Conservation (phyloP, 2,888 invertebrate species). For the Atherix ibis region DNA sequence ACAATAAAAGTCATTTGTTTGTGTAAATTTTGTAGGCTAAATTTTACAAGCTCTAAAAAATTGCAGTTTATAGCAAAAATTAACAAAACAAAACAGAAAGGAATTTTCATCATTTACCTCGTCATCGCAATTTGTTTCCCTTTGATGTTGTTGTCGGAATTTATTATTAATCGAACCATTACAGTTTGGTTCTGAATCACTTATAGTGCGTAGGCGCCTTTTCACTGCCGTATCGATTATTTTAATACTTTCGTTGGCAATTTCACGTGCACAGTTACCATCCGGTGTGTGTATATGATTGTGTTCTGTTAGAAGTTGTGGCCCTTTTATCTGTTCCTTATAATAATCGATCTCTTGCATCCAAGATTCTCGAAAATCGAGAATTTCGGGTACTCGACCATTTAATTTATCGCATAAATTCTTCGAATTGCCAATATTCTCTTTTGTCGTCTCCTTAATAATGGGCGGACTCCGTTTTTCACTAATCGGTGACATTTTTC, state of each 20-base stretch:
- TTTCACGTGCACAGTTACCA: slow-evolving; percentile 4
- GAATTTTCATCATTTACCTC: no score
- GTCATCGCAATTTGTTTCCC: no score
- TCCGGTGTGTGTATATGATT: slow-evolving; percentile 18
- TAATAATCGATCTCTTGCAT: slow-evolving; percentile 28
- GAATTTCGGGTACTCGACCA: slow-evolving; percentile 20
- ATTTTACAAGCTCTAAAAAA: no score
- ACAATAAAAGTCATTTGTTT: no score
- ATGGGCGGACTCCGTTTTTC: slow-evolving; percentile 23
- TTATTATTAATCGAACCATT: no score
- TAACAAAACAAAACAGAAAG: no score
- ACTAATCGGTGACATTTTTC: slow-evolving; percentile 28
- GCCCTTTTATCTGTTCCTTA: slow-evolving; percentile 23
- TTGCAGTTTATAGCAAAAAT: no score
- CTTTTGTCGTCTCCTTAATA: slow-evolving; percentile 10
- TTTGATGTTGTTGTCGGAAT: no score
- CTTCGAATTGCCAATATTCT: slow-evolving; percentile 8
- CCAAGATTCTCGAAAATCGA: slow-evolving; percentile 32
- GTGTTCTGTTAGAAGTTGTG: slow-evolving; percentile 18
- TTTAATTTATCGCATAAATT: slow-evolving; percentile 5
- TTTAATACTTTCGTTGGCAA: neutral
- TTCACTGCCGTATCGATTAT: slow-evolving; percentile 6
- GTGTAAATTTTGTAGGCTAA: no score
- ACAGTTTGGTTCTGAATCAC: slow-evolving; percentile 10
- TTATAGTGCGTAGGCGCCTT: slow-evolving; percentile 9